Percentiles rank a stretch among this genome's conserved stretches.
phyloP scores from a whole-genome alignment of 1,140 invertebrate species.

The Conus betulinus region DNA sequence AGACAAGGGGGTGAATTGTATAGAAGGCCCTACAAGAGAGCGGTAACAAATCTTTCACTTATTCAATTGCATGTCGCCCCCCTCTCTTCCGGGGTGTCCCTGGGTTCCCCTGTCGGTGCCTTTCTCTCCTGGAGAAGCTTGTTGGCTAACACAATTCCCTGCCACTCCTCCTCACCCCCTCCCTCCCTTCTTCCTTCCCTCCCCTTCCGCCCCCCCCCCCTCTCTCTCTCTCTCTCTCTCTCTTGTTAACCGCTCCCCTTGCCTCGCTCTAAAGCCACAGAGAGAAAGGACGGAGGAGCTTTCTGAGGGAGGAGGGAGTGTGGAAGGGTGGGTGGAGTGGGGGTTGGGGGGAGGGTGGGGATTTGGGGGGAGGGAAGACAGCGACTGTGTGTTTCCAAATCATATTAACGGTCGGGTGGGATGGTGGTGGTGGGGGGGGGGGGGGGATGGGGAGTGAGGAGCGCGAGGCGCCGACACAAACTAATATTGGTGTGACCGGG shows the following conservation, averaged over 20 bases:
- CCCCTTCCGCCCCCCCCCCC: background rate
- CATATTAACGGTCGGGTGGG: background rate
- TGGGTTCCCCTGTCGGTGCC: background rate
- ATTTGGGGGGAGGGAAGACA: background rate
- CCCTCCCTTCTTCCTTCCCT: background rate
- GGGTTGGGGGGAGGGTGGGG: background rate
- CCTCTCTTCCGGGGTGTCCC: too few species aligned
- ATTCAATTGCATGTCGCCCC: constrained; percentile 25
- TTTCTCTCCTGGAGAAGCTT: constrained; percentile 5
- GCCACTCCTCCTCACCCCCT: background rate
- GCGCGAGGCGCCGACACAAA: constrained; percentile 15
- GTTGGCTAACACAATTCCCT: constrained; percentile 24
- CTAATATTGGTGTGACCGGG: constrained; percentile 23
- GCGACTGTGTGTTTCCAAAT: constrained; percentile 27
- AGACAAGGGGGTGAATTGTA: constrained; percentile 17
- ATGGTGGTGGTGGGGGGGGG: background rate
- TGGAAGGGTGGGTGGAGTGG: background rate
- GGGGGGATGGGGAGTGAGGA: background rate
- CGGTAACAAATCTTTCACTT: constrained; percentile 32
- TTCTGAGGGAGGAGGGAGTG: background rate
- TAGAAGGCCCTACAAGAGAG: constrained; percentile 5
- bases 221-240: background rate
- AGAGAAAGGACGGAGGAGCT: background rate
- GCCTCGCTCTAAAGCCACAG: background rate
- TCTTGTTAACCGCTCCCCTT: background rate